phyloP scores from a whole-genome alignment of 2,888 invertebrate genomes.

The Prosopocoilus inquinatus region DNA sequence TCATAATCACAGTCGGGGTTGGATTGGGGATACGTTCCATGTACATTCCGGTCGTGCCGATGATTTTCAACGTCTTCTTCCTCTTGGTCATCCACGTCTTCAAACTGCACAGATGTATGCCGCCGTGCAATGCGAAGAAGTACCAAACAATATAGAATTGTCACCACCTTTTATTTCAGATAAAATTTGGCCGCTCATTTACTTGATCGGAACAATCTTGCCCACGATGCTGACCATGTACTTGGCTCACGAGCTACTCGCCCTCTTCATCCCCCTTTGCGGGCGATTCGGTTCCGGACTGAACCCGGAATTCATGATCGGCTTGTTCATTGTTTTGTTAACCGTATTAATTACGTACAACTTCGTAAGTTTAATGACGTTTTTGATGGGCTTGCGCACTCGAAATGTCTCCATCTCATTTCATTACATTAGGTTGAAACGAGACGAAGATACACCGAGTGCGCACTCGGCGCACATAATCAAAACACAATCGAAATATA shows the following conservation, averaged over 20 bases:
- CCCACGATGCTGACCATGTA: conserved; percentile 25
- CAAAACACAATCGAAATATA: no score
- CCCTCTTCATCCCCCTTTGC: conserved; percentile 43
- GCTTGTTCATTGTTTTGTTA: conserved; percentile 44
- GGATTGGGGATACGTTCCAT: conserved; percentile 24
- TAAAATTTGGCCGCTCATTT: conserved; percentile 27
- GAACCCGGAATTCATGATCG: conserved; percentile 53
- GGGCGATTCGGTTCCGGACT: conserved; percentile 50
- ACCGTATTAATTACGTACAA: conserved; percentile 48
- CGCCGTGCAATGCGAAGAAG: no score
- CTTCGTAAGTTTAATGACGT: conserved; percentile 43
- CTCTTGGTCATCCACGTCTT: conserved; percentile 20
- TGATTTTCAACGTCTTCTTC: conserved; percentile 26
- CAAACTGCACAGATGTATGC: conserved; percentile 22
- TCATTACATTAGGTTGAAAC: no score
- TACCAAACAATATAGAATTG: neutral
- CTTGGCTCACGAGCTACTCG: conserved; percentile 12
- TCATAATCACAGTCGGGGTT: conserved; percentile 27
- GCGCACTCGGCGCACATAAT: no score
- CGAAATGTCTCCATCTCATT: no score
- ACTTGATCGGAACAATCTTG: conserved; percentile 24
- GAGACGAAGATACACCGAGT: no score
- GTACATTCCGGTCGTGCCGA: conserved; percentile 27
- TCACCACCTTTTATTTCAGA: conserved; percentile 18
- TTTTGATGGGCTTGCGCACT: no score